Conservation (phyloP, 2,888 invertebrate genomes). For the Sympetrum striolatum region DNA sequence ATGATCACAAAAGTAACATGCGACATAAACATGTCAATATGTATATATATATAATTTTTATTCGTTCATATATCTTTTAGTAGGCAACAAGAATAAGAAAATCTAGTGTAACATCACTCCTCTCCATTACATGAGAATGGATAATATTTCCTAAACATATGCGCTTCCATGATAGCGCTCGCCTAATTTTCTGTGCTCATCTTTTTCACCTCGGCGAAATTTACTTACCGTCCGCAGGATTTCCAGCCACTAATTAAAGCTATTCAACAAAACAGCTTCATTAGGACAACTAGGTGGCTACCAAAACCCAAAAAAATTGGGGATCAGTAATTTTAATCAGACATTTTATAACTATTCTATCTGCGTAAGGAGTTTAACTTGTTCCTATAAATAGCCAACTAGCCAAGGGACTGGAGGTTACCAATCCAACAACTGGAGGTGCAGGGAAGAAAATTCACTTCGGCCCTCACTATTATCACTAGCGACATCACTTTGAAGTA, state of each 20-base stretch:
- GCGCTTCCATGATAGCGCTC: constrained; percentile 28
- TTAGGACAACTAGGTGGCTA: constrained; percentile 38
- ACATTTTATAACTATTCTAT: constrained; percentile 31
- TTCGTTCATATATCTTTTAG: constrained; percentile 38
- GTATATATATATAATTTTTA: constrained; percentile 42
- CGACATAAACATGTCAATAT: constrained; percentile 41
- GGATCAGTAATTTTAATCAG: constrained; percentile 33
- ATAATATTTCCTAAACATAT: constrained; percentile 29
- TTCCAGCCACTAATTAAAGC: constrained; percentile 31
- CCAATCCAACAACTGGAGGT: constrained; percentile 26
- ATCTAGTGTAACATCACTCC: constrained; percentile 40
- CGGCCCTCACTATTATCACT: constrained; percentile 26
- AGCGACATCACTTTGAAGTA: constrained; percentile 35
- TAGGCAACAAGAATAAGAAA: constrained; percentile 41
- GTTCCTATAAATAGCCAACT: constrained; percentile 35
- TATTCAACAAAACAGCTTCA: constrained; percentile 41
- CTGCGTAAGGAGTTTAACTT: constrained; percentile 30
- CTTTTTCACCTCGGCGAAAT: constrained; percentile 22
- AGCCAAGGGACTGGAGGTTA: constrained; percentile 23
- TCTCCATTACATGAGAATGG: constrained; percentile 34
- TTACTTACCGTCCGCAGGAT: constrained; percentile 20
- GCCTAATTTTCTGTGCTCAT: constrained; percentile 21
- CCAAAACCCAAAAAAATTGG: constrained; percentile 38
- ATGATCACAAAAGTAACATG: constrained; percentile 44
- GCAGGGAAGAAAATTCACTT: constrained; percentile 3